Percentiles rank a stretch among this genome's conserved stretches.
Conservation (phyloP, 2,888 invertebrate species). For the Gari tellinella region DNA sequence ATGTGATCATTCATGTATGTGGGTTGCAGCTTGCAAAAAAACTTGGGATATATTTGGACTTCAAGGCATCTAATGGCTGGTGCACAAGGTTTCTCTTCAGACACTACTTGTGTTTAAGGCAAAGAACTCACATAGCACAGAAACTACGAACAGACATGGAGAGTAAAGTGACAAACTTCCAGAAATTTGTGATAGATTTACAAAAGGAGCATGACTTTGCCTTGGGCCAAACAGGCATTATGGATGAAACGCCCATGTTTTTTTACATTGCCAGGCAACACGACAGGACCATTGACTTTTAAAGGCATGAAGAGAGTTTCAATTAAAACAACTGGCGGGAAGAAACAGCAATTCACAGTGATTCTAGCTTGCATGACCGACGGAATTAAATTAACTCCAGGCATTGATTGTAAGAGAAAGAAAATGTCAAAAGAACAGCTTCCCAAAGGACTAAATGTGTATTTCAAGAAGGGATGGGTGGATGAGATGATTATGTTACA, state of each 20-base stretch:
- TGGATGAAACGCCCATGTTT: constrained; percentile 47
- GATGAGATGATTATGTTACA: constrained; percentile 26
- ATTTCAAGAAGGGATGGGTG: constrained; percentile 49
- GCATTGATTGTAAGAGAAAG: constrained; percentile 55
- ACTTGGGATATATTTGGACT: neutral
- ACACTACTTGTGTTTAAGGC: constrained; percentile 8
- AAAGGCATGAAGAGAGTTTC: constrained; percentile 32
- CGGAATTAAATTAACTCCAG: constrained; percentile 53
- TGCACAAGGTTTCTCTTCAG: constrained; percentile 16
- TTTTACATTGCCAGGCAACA: constrained; percentile 50
- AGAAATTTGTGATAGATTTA: constrained; percentile 27
- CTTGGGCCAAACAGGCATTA: too few relatives aligned
- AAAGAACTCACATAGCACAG: constrained; percentile 42
- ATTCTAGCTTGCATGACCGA: constrained; percentile 53
- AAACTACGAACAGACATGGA: constrained; percentile 32
- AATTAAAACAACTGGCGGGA: constrained; percentile 30
- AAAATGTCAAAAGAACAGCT: constrained; percentile 57
- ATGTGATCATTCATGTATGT: too few relatives aligned
- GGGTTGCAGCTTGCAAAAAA: too few relatives aligned
- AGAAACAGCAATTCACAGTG: constrained; percentile 58
- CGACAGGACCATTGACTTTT: constrained; percentile 37
- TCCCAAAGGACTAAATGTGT: constrained; percentile 29
- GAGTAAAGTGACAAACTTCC: constrained; percentile 15
- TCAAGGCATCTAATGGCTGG: too few relatives aligned
- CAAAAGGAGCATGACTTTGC: too few relatives aligned